A percentile compares a stretch with the other conserved stretches of the same genome.
Evolutionary conservation across 2,113 vertebrate genomes (phyloP).

Genomic region (Albula glossodonta): DNA sequence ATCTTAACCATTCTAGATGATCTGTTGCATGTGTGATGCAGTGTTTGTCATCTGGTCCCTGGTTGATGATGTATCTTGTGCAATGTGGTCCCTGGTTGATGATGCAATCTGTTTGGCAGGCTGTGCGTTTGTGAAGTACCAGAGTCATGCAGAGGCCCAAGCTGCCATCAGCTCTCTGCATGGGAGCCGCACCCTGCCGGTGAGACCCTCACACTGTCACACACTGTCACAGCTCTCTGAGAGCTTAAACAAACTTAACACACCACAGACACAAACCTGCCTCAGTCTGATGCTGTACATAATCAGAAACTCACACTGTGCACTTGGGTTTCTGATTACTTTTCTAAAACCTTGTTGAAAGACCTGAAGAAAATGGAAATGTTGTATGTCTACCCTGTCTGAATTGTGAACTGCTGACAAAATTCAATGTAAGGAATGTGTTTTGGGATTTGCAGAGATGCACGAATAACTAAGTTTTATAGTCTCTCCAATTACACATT

Average conservation of each 20-base stretch:
- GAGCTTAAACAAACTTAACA: too few species aligned
- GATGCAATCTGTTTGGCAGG: constrained; percentile 59
- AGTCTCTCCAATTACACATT: too few species aligned
- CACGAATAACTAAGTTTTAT: too few species aligned
- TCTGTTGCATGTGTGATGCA: neutral
- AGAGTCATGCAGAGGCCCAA: constrained; percentile 86
- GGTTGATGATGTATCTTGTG: neutral
- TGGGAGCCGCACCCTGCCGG: constrained; percentile 86
- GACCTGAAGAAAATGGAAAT: neutral
- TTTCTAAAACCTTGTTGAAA: neutral
- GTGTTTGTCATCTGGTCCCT: neutral
- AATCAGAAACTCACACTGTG: neutral
- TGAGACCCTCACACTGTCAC: constrained; percentile 47
- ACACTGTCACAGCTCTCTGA: too few species aligned
- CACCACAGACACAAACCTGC: too few species aligned
- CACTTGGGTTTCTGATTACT: neutral
- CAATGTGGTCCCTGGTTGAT: neutral
- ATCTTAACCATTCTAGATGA: neutral
- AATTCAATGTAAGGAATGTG: too few species aligned
- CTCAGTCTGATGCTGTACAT: too few species aligned
- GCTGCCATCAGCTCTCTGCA: constrained; percentile 87
- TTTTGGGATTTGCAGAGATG: too few species aligned
- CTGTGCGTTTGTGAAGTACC: constrained; percentile 90
- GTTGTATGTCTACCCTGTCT: neutral
- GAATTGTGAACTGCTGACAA: neutral